These are phyloP conservation scores for Darevskia mixta DNA, from an alignment of 2,797 vertebrate genomes.

Conservation along the genomic window DNA sequence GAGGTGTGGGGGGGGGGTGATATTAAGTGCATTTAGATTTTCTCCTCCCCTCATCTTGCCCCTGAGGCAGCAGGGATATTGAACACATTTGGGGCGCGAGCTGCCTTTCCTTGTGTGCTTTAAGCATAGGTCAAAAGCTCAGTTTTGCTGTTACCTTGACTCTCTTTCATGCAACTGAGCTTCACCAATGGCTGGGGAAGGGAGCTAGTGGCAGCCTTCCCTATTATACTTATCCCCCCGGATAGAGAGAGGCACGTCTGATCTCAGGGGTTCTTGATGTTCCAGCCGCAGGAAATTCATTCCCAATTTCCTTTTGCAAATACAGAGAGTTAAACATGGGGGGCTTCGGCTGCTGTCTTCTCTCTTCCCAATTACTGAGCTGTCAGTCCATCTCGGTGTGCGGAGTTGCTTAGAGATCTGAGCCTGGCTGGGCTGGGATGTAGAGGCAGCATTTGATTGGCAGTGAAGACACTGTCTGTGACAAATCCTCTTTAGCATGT, in stretches of 20 bases:
- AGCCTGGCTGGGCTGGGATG: slow-evolving; percentile 20
- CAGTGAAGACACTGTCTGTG: slow-evolving; percentile 19
- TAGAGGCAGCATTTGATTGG: slow-evolving; percentile 15
- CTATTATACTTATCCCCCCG: slow-evolving; percentile 5
- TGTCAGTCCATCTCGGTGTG: slow-evolving; percentile 35
- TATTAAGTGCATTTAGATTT: neutral
- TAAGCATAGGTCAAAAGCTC: neutral
- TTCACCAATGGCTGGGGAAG: neutral
- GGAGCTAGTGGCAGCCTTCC: neutral
- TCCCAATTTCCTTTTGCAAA: slow-evolving; percentile 42
- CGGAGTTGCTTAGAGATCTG: slow-evolving; percentile 40
- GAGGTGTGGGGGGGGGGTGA: neutral
- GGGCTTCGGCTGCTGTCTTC: slow-evolving; percentile 6
- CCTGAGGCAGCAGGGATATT: neutral
- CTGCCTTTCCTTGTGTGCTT: neutral
- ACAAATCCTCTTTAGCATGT: slow-evolving; percentile 13
- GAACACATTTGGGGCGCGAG: neutral
- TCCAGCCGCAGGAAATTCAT: slow-evolving; percentile 30
- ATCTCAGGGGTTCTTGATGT: slow-evolving; percentile 28
- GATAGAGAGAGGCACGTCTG: neutral
- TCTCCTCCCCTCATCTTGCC: neutral
- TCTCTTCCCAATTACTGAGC: slow-evolving; percentile 46
- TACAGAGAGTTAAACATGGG: slow-evolving; percentile 16
- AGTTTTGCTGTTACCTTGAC: neutral
- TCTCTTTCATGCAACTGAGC: neutral